phyloP scores from a whole-genome alignment of 2,888 invertebrate genomes.

The Pelosia muscerda region DNA sequence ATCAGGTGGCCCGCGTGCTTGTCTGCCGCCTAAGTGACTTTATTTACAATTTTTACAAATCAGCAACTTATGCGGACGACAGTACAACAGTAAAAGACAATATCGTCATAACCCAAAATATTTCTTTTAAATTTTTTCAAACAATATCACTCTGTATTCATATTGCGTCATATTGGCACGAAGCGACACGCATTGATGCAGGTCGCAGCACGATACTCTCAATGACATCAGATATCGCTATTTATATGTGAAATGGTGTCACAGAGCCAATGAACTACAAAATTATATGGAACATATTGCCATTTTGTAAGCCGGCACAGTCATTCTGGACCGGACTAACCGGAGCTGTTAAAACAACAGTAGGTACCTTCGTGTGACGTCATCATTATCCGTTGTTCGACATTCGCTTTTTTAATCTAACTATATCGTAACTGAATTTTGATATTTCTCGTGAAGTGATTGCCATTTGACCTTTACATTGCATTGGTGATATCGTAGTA shows the following conservation, averaged over 20 bases:
- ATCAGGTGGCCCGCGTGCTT: too few relatives aligned
- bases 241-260: neutral
- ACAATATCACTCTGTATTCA: conserved; percentile 23
- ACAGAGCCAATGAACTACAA: neutral
- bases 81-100: neutral
- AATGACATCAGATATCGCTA: conserved; percentile 31
- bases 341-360: neutral
- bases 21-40: too few relatives aligned
- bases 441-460: too few relatives aligned
- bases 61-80: too few relatives aligned
- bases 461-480: too few relatives aligned
- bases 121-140: too few relatives aligned
- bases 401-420: too few relatives aligned
- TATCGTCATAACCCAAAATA: too few relatives aligned
- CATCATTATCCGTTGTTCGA: too few relatives aligned
- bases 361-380: neutral
- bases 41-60: too few relatives aligned
- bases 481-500: too few relatives aligned
- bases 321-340: neutral
- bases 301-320: neutral
- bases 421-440: too few relatives aligned
- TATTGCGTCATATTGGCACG: conserved; percentile 39
- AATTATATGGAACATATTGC: neutral
- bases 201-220: conserved; percentile 31
- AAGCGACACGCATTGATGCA: conserved; percentile 48